Base-by-base conservation (phyloP, 2,797 vertebrate genomes). In the Geotrypetes seraphini region DNA sequence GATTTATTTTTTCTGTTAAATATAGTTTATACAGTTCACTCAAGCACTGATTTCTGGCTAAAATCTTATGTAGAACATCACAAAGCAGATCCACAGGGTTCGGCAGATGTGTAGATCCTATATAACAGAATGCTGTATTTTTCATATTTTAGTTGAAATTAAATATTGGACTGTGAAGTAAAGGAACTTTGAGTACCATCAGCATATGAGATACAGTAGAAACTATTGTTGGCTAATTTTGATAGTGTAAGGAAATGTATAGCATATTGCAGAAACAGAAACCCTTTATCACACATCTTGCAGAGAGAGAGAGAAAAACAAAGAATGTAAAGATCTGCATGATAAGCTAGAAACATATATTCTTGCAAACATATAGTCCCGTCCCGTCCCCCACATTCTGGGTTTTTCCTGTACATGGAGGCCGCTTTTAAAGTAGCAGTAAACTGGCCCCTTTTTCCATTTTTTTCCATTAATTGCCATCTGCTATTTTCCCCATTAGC, bases 11-110 rank as follows among this genome's bases (percentile, higher is more conserved):
- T 82, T 85, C 76, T 88, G 84, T 73, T 73, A 81, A 84, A 86
- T 87, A 88, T 86, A 80, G 69, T 50, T n/a, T 69, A 71, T 71
- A 84, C 90, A 71, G 67, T 86, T 88, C 84, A 78, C 78, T 88
- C 74, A 87, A 91, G 91, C 96, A 99, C 96, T 97, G 96, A 96
- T 87, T 76, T 81, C 75, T 80, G 78, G 73, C 83, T 61, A 55
- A 71, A 60, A 50, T 54, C 60, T 69, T 70, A 66, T 52, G 42
- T 62, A 57, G 39, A 50, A 50, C 43, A 25, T 50, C 37, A 8
- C 36, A 42, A 25, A 19, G 26, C 28, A 43, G 51, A 37, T 43
- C 60, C 40, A 43, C 45, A 37, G 39, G 3, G 27, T 36, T 52
- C 39, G 26, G 11, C 31, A 8, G 20, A 25, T 46, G 17, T 30